These are phyloP conservation scores for Chydorus sphaericus DNA, from an alignment of 2,888 invertebrate genomes.

Conservation along the genomic window DNA sequence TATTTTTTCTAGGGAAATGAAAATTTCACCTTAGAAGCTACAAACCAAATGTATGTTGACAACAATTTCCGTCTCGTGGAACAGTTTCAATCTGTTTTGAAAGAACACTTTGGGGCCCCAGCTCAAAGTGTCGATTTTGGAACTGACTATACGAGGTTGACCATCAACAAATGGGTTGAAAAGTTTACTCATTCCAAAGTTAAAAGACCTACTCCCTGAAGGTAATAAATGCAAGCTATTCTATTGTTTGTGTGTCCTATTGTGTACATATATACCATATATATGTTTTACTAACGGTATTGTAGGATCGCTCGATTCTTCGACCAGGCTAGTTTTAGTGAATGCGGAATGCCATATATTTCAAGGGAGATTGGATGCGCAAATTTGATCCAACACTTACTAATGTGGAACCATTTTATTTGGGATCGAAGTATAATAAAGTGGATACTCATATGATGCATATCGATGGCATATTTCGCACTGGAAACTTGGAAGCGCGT, in stretches of 20 bases:
- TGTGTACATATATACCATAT: conserved; percentile 11
- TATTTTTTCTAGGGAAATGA: conserved; percentile 2
- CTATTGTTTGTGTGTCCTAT: too few species aligned
- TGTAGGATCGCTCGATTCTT: conserved; percentile 36
- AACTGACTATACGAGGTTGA: conserved; percentile 30
- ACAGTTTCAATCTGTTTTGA: conserved; percentile 40
- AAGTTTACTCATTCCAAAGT: conserved; percentile 67
- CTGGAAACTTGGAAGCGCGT: conserved; percentile 40
- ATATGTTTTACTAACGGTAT: conserved; percentile 16
- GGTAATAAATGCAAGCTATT: too few species aligned
- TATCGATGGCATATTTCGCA: conserved; percentile 45
- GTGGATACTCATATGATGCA: conserved; percentile 54
- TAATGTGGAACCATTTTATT: conserved; percentile 12
- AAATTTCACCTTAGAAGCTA: conserved; percentile 43
- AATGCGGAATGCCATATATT: conserved; percentile 80
- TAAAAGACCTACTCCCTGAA: conserved; percentile 48
- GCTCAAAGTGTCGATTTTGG: conserved; percentile 48
- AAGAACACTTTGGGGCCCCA: conserved; percentile 45
- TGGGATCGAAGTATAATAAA: conserved; percentile 32
- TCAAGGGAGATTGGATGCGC: conserved; percentile 61
- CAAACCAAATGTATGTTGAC: conserved; percentile 55
- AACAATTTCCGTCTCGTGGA: conserved; percentile 34
- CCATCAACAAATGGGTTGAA: conserved; percentile 71
- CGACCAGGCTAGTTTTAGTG: conserved; percentile 54
- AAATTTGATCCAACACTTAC: conserved; percentile 20